A percentile compares a stretch with the other conserved stretches of the same genome.
Conservation (phyloP, 2,113 vertebrate genomes). For the Lagopus muta region DNA sequence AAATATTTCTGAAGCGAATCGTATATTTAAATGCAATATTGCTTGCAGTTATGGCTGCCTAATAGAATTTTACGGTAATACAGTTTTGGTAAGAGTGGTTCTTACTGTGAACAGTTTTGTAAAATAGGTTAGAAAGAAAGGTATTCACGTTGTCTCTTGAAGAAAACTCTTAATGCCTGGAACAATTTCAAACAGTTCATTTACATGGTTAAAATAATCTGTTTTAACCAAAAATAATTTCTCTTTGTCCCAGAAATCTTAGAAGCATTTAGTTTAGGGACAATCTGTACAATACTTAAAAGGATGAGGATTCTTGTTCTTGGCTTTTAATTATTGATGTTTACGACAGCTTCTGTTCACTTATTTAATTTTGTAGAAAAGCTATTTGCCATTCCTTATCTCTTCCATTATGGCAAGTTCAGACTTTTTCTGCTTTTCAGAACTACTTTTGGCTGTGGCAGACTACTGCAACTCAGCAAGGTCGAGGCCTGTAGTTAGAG, state of each 20-base stretch:
- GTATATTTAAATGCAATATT: not conserved
- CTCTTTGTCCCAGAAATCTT: not conserved
- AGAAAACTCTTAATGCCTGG: not conserved
- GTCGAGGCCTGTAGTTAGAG: not conserved
- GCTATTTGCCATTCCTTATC: not conserved
- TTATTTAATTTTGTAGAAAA: not conserved
- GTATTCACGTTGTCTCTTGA: not conserved
- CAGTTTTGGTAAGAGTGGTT: not conserved
- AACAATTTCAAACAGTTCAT: not conserved
- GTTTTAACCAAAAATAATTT: constrained; percentile 1
- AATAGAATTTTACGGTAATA: not conserved
- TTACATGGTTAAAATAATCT: not conserved
- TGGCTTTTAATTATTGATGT: not conserved
- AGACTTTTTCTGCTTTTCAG: not conserved
- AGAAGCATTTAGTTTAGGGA: not conserved
- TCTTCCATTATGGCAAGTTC: not conserved
- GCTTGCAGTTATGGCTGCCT: not conserved
- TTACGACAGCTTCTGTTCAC: not conserved
- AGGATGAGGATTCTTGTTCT: constrained; percentile 3
- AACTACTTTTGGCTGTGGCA: not conserved
- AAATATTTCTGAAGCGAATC: not conserved
- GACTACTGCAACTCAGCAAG: not conserved
- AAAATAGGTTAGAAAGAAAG: not conserved
- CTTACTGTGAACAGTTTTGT: not conserved
- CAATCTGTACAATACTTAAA: not conserved